These are phyloP conservation scores for Neoitamus cyanurus DNA, from an alignment of 2,888 invertebrate genomes.

Conservation along the genomic window DNA sequence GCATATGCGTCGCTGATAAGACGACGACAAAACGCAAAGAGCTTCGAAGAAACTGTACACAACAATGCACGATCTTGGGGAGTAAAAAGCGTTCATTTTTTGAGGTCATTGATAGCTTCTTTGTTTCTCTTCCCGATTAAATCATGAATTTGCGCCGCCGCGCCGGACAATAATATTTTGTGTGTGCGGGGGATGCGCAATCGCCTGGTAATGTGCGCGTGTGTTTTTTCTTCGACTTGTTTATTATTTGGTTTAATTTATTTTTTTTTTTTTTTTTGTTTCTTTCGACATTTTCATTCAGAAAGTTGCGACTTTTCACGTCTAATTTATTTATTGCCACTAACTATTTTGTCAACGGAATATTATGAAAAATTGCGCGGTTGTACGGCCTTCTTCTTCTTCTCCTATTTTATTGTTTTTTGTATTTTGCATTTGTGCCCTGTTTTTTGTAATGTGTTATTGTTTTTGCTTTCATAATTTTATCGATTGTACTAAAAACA, in stretches of 20 bases:
- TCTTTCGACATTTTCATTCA: background rate
- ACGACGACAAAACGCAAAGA: background rate
- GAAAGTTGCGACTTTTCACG: background rate
- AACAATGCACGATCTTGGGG: background rate
- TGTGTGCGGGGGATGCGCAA: background rate
- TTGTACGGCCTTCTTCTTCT: too few relatives aligned
- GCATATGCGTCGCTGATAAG: background rate
- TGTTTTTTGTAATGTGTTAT: background rate
- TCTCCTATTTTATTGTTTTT: too few relatives aligned
- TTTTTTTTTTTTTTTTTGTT: background rate
- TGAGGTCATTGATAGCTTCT: conserved; percentile 36
- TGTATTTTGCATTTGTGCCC: too few relatives aligned
- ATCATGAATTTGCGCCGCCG: background rate
- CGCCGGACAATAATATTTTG: background rate
- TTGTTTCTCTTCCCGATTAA: background rate
- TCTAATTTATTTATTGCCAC: background rate
- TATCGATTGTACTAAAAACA: background rate
- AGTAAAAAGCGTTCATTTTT: background rate
- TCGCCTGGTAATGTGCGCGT: too few relatives aligned
- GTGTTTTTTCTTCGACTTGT: too few relatives aligned
- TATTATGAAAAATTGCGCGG: background rate
- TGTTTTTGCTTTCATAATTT: background rate
- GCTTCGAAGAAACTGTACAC: background rate
- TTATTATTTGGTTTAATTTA: background rate
- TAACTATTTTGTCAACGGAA: too few relatives aligned